Evolutionary conservation across 2,113 vertebrate species (phyloP).

Genomic region (Syngnathus floridae): DNA sequence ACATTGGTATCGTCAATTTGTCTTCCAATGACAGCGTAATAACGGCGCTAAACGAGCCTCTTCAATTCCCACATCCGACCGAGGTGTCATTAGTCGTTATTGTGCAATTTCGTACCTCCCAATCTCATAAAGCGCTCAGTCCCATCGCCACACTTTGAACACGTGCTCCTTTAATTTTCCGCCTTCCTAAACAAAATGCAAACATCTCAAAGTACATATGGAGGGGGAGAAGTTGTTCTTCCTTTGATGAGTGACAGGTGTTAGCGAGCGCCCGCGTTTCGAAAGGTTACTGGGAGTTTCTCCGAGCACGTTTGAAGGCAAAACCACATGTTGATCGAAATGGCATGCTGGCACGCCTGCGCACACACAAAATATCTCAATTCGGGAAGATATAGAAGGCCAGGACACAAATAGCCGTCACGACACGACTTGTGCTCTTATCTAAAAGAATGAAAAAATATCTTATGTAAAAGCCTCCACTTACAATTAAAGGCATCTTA

Average conservation of each 20-base stretch:
- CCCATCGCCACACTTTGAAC: background rate
- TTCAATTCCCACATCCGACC: background rate
- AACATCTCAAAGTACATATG: background rate
- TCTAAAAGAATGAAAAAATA: background rate
- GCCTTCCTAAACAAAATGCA: background rate
- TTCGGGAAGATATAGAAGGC: background rate
- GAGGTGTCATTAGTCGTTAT: background rate
- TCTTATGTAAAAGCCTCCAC: background rate
- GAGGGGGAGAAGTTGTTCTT: conserved; percentile 10
- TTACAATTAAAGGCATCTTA: too few relatives aligned
- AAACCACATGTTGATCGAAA: conserved; percentile 49
- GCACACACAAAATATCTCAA: background rate
- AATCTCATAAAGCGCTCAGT: background rate
- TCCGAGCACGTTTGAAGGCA: background rate
- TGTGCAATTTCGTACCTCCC: background rate
- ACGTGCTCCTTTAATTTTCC: background rate
- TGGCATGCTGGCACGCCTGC: conserved; percentile 27
- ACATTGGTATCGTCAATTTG: background rate
- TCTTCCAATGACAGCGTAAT: background rate
- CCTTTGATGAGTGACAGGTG: conserved; percentile 29
- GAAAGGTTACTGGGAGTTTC: conserved; percentile 47
- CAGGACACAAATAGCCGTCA: background rate
- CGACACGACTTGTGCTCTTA: background rate
- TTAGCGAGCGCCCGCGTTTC: conserved; percentile 36
- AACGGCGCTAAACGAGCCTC: background rate